Evolutionary conservation across 1,140 invertebrate genomes (phyloP).

Genomic region (Caerostris darwini): DNA sequence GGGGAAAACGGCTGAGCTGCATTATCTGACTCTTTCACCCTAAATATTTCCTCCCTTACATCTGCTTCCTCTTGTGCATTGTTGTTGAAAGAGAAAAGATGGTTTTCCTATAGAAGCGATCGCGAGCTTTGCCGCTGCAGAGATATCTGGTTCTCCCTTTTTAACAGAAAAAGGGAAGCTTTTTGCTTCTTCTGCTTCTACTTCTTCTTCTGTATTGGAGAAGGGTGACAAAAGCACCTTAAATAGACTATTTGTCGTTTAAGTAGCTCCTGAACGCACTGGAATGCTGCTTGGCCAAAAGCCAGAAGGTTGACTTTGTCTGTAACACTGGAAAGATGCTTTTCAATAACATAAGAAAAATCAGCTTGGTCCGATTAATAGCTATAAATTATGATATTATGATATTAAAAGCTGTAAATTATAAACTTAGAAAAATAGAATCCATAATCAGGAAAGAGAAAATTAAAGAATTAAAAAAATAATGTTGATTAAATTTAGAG

Average conservation of each 20-base stretch:
- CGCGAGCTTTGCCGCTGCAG: background rate
- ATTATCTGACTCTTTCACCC: constrained; percentile 22
- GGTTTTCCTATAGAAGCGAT: constrained; percentile 55
- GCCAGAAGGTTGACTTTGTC: constrained; percentile 35
- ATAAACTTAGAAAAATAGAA: no score
- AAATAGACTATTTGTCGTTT: constrained; percentile 59
- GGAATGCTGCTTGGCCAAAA: constrained; percentile 14
- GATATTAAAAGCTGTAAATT: no score
- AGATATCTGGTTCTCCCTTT: constrained; percentile 45
- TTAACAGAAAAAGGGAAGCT: background rate
- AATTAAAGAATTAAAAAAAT: no score
- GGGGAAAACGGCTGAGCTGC: constrained; percentile 10
- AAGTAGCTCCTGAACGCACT: constrained; percentile 8
- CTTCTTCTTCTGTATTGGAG: background rate
- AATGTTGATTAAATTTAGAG: no score
- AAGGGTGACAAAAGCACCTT: constrained; percentile 41
- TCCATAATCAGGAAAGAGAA: no score
- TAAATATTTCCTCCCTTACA: constrained; percentile 36
- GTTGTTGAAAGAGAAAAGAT: constrained; percentile 54
- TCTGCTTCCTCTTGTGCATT: background rate
- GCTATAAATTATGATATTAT: no score
- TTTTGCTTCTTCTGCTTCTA: background rate
- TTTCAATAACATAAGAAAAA: constrained; percentile 54
- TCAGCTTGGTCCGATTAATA: no score
- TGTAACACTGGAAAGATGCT: constrained; percentile 25